Evolutionary conservation across 2,797 vertebrate species (phyloP).

Genomic region (Myotis pilosus): DNA sequence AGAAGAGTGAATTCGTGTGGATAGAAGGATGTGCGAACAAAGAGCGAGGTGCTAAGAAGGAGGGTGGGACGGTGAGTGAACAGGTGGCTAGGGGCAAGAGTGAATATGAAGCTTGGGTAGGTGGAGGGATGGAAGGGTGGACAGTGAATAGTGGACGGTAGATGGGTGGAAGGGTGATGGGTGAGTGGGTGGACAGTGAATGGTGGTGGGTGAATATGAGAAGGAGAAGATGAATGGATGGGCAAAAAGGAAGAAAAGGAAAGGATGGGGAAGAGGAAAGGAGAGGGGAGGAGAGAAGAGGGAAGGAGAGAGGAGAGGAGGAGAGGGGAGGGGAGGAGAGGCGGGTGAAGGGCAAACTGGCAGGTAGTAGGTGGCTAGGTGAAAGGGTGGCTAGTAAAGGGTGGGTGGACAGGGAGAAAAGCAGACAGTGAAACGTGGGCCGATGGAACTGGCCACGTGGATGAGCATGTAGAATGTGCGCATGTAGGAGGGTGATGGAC

Average conservation of each 20-base stretch:
- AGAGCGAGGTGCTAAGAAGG: no score
- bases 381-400: no score
- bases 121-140: no score
- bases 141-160: rapidly evolving
- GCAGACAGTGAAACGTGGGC: background rate
- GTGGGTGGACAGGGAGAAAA: background rate
- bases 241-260: background rate
- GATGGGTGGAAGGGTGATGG: background rate
- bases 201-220: rapidly evolving
- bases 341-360: background rate
- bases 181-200: no score
- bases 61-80: background rate
- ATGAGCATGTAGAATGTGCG: rapidly evolving
- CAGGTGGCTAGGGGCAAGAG: background rate
- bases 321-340: no score
- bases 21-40: rapidly evolving
- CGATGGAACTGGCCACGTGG: rapidly evolving
- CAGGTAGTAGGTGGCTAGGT: background rate
- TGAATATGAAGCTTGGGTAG: rapidly evolving
- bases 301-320: rapidly evolving
- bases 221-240: background rate
- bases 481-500: background rate
- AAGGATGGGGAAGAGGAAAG: rapidly evolving
- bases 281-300: no score
- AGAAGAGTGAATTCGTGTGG: rapidly evolving